A percentile compares a stretch with the other conserved stretches of the same genome.
These are phyloP conservation scores for Antigone vipio DNA, from an alignment of 2,113 vertebrate genomes.

Conservation along the genomic window DNA sequence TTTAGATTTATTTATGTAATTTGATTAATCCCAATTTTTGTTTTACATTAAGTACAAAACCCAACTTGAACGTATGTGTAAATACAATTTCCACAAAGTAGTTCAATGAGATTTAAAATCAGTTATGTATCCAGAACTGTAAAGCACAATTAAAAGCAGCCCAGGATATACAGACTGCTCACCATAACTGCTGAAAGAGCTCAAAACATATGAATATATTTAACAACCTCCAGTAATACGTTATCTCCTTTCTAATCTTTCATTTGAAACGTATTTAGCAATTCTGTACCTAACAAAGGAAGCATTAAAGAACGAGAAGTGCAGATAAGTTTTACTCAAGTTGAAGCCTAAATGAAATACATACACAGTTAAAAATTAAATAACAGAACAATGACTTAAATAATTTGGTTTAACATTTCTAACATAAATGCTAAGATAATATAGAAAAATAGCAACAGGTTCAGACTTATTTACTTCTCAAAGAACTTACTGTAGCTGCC, in stretches of 20 bases:
- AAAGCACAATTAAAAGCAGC: constrained; percentile 54
- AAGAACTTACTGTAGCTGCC: constrained; percentile 63
- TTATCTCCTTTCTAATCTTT: constrained; percentile 48
- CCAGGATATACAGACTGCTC: constrained; percentile 50
- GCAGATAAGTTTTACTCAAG: neutral
- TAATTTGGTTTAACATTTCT: neutral
- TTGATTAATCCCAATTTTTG: constrained; percentile 65
- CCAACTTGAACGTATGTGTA: constrained; percentile 32
- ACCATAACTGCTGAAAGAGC: constrained; percentile 7
- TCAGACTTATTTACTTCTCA: constrained; percentile 7
- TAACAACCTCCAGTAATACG: constrained; percentile 43
- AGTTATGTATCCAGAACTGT: constrained; percentile 37
- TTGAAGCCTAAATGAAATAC: constrained; percentile 25
- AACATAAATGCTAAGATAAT: constrained; percentile 16
- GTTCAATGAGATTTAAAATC: constrained; percentile 44
- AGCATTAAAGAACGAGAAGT: constrained; percentile 42
- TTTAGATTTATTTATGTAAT: constrained; percentile 70
- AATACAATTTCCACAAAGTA: constrained; percentile 55
- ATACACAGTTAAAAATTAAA: constrained; percentile 32
- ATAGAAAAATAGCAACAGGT: constrained; percentile 42
- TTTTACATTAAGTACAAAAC: constrained; percentile 72
- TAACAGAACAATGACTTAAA: constrained; percentile 14
- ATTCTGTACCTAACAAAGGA: constrained; percentile 52
- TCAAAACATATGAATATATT: constrained; percentile 7
- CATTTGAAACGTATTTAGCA: neutral